A percentile compares a stretch with the other conserved stretches of the same genome.
phyloP scores from a whole-genome alignment of 2,888 invertebrate species.

The Callosobruchus maculatus region DNA sequence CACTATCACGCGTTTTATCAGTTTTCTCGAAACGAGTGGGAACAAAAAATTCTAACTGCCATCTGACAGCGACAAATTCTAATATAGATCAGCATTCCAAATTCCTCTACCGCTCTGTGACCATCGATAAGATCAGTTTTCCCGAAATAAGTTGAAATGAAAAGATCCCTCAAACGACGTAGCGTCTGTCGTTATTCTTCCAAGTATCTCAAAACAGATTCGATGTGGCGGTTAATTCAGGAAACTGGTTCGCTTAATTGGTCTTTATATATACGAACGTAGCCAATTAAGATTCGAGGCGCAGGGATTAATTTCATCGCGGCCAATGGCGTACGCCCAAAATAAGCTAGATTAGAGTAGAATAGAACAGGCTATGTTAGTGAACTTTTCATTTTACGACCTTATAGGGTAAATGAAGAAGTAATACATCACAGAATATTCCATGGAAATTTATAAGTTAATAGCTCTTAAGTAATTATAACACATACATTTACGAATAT shows the following conservation, averaged over 20 bases:
- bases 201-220: not conserved
- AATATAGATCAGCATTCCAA: not conserved
- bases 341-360: not conserved
- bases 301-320: not conserved
- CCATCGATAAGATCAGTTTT: not conserved
- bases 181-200: not conserved
- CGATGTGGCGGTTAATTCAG: not conserved
- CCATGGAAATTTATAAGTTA: too few species aligned
- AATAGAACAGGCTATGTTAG: too few species aligned
- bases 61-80: not conserved
- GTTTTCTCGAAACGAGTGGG: not conserved
- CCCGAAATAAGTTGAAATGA: not conserved
- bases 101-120: not conserved
- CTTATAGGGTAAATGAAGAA: too few species aligned
- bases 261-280: conserved; percentile 4
- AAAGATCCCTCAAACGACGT: not conserved
- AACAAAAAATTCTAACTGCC: not conserved
- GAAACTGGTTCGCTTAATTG: conserved; percentile 11
- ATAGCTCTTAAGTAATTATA: too few species aligned
- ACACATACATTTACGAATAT: too few species aligned
- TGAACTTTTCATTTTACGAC: too few species aligned
- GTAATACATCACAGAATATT: too few species aligned
- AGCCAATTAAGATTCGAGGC: conserved; percentile 6
- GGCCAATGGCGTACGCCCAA: not conserved
- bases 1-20: not conserved